Conservation (phyloP, 1,140 invertebrate genomes). For the Andrena cerasifolii region DNA sequence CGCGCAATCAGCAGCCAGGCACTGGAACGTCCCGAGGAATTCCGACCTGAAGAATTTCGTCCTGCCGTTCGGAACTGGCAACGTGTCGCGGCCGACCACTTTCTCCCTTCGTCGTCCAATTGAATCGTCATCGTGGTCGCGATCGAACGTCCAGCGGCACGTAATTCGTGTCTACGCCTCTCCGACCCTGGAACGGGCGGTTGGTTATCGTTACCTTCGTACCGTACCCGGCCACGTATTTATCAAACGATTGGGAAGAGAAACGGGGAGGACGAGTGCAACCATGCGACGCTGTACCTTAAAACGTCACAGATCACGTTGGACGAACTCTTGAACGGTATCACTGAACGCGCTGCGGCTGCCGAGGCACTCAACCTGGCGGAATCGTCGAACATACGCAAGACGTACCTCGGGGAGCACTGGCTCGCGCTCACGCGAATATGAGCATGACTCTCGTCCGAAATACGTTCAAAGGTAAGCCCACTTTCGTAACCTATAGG, state of each 20-base stretch:
- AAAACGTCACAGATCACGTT: slow-evolving; percentile 60
- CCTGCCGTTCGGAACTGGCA: neutral
- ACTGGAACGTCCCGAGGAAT: slow-evolving; percentile 18
- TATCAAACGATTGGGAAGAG: slow-evolving; percentile 21
- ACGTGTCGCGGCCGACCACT: no score
- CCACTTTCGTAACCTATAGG: neutral
- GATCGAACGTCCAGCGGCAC: neutral
- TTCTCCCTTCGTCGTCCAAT: neutral
- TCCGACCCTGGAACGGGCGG: neutral
- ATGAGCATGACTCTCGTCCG: slow-evolving; percentile 82
- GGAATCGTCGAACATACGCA: slow-evolving; percentile 56
- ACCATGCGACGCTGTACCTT: slow-evolving; percentile 58
- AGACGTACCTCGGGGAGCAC: slow-evolving; percentile 59
- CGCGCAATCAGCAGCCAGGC: neutral
- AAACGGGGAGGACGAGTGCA: slow-evolving; percentile 30
- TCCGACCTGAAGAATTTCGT: slow-evolving; percentile 1
- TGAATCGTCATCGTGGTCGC: neutral
- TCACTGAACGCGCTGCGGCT: slow-evolving; percentile 40
- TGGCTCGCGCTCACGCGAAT: slow-evolving; percentile 73
- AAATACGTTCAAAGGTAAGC: slow-evolving; percentile 79
- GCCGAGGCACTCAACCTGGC: slow-evolving; percentile 52
- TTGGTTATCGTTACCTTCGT: slow-evolving; percentile 30
- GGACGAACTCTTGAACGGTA: slow-evolving; percentile 59
- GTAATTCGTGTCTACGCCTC: slow-evolving; percentile 19
- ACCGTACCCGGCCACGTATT: neutral